Evolutionary conservation across 2,113 vertebrate species (phyloP).

Genomic region (Climacteris rufus): DNA sequence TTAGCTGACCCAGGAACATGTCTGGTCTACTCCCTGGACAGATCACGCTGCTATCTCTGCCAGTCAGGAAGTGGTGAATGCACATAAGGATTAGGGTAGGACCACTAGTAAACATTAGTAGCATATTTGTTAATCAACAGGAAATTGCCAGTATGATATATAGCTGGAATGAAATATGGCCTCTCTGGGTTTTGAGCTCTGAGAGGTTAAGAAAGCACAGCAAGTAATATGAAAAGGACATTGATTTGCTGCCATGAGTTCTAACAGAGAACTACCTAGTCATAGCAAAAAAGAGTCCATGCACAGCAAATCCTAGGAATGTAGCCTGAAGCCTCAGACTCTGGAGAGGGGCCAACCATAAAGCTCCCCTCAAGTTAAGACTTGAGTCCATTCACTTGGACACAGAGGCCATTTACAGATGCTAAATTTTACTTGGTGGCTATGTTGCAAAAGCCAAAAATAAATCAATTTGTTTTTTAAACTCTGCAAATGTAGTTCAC

Average conservation of each 20-base stretch:
- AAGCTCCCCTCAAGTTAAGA: neutral
- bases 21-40: neutral
- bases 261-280: constrained; percentile 43
- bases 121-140: constrained; percentile 31
- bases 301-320: constrained; percentile 34
- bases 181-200: constrained; percentile 35
- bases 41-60: neutral
- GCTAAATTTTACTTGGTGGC: constrained; percentile 45
- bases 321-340: constrained; percentile 42
- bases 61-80: constrained; percentile 34
- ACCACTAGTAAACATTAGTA: constrained; percentile 38
- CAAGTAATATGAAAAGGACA: constrained; percentile 49
- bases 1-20: constrained; percentile 29
- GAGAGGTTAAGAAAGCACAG: constrained; percentile 50
- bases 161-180: neutral
- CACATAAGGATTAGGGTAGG: constrained; percentile 11
- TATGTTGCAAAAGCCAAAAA: constrained; percentile 13
- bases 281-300: constrained; percentile 18
- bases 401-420: constrained; percentile 35
- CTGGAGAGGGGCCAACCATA: constrained; percentile 23
- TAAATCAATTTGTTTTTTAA: constrained; percentile 48
- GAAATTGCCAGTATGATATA: constrained; percentile 51
- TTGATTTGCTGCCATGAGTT: constrained; percentile 17
- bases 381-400: constrained; percentile 17
- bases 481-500: neutral